These are phyloP conservation scores for Zaprionus inermis DNA, from an alignment of 1,140 invertebrate species.

Conservation along the genomic window DNA sequence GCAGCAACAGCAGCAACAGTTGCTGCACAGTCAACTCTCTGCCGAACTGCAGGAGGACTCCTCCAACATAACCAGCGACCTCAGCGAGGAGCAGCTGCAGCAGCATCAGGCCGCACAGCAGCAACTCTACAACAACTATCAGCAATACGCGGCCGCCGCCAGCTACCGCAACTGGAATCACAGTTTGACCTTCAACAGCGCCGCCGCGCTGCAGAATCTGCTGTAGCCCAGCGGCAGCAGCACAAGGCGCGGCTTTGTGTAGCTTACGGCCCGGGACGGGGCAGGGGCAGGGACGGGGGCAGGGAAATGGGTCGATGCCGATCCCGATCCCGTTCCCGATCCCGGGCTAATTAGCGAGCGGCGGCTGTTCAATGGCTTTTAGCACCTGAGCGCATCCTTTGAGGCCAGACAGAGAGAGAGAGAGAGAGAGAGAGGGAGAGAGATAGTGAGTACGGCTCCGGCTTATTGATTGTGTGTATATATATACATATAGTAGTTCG, in stretches of 20 bases:
- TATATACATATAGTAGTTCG: slow-evolving; percentile 50
- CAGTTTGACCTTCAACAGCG: slow-evolving; percentile 76
- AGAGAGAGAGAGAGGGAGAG: background rate
- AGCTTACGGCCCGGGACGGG: slow-evolving; percentile 1
- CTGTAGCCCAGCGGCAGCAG: slow-evolving; percentile 61
- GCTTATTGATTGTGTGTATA: slow-evolving; percentile 44
- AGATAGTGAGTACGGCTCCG: slow-evolving; percentile 63
- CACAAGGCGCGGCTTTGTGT: slow-evolving; percentile 66
- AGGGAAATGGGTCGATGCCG: background rate
- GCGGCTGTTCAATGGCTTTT: slow-evolving; percentile 65
- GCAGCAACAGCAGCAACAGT: slow-evolving; percentile 65
- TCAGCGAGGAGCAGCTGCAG: slow-evolving; percentile 81
- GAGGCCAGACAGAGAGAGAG: slow-evolving; percentile 22
- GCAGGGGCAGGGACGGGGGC: background rate
- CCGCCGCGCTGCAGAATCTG: slow-evolving; percentile 77
- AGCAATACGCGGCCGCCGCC: slow-evolving; percentile 78
- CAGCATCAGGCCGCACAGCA: slow-evolving; percentile 76
- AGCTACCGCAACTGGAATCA: slow-evolving; percentile 81
- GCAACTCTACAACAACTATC: slow-evolving; percentile 81
- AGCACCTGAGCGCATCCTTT: slow-evolving; percentile 78
- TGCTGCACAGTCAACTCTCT: slow-evolving; percentile 68
- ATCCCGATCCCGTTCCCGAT: background rate
- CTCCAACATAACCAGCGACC: slow-evolving; percentile 80
- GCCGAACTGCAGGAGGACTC: slow-evolving; percentile 78
- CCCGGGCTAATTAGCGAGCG: slow-evolving; percentile 65